Base-by-base conservation (phyloP, 2,797 vertebrate species). In the Mus minutoides region DNA sequence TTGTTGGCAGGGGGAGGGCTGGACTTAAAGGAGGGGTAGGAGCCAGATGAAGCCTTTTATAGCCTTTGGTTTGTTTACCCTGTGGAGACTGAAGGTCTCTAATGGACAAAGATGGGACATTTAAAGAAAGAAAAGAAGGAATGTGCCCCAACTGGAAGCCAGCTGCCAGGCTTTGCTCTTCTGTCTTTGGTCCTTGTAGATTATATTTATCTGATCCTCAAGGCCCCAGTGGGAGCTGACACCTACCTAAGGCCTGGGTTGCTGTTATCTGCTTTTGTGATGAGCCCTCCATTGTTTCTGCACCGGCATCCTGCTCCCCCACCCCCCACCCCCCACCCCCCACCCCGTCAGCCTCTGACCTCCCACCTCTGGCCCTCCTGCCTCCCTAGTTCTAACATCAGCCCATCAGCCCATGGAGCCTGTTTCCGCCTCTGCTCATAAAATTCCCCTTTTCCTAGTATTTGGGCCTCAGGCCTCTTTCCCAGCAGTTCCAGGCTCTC, bases 31-130 rank as follows among this genome's bases (percentile, higher is more conserved):
- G 0, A 49, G 49, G 13, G 49, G 64, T 31, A 34, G 52, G 69
- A 83, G 62, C 37, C 86, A 90, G 64, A 94, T 86, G 14, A 94
- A 90, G 92, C 43, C 82, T 83, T 62, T 22, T 8, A 60, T 9
- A 67, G 75, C 67, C 26, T 29, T 77, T 43, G 75, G 82, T 79
- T 84, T 58, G 1, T 76, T 52, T 64, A 46, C 88, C 49, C 88
- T 43, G n/a, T 16, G 19, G 29, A 80, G 49, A 54, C 40, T 10
- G 11, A 73, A 1, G 10, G 46, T 56, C 71, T 91, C 43, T 26
- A 24, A 82, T 2, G 52, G 84, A 82, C 83, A 71, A 69, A 76
- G 88, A 60, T 0, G 16, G 77, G 22, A 64, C 67, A 86, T 56
- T 79, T 40, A 21, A 56, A 93, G 29, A 62, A 62, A 31, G 67